A percentile compares a stretch with the other conserved stretches of the same genome.
Conservation (phyloP, 2,888 invertebrate species). For the Zelleria hepariella region DNA sequence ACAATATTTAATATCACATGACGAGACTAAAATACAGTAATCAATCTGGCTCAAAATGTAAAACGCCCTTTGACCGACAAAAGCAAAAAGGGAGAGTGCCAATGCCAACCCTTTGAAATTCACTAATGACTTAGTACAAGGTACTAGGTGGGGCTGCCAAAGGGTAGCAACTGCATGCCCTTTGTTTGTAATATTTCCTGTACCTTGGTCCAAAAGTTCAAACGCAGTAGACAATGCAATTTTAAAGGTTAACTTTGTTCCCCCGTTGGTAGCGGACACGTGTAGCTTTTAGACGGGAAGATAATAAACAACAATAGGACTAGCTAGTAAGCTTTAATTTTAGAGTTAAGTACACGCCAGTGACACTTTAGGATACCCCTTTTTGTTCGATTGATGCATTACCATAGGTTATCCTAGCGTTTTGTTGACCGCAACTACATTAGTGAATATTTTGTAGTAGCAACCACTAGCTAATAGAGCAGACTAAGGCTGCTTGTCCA, state of each 20-base stretch:
- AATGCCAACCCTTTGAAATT: slow-evolving; percentile 38
- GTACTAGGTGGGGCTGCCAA: background rate
- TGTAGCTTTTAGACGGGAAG: background rate
- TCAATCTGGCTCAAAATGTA: slow-evolving; percentile 29
- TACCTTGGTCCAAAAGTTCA: background rate
- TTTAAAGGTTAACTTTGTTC: background rate
- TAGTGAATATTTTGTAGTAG: no score
- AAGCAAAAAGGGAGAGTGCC: background rate
- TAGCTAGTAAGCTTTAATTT: background rate
- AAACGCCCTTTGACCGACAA: slow-evolving; percentile 19
- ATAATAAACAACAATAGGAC: background rate
- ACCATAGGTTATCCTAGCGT: no score
- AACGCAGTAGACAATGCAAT: background rate
- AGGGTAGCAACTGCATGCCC: background rate
- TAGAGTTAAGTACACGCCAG: no score
- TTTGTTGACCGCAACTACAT: no score
- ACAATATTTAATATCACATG: background rate
- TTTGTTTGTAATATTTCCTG: background rate
- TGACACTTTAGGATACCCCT: no score
- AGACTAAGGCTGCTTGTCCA: no score
- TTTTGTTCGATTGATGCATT: no score
- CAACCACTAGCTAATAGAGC: no score
- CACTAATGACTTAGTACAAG: slow-evolving; percentile 44
- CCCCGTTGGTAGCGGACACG: background rate
- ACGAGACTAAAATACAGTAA: slow-evolving; percentile 14